Evolutionary conservation across 2,113 vertebrate genomes (phyloP).

Genomic region (Deroptyus accipitrinus): DNA sequence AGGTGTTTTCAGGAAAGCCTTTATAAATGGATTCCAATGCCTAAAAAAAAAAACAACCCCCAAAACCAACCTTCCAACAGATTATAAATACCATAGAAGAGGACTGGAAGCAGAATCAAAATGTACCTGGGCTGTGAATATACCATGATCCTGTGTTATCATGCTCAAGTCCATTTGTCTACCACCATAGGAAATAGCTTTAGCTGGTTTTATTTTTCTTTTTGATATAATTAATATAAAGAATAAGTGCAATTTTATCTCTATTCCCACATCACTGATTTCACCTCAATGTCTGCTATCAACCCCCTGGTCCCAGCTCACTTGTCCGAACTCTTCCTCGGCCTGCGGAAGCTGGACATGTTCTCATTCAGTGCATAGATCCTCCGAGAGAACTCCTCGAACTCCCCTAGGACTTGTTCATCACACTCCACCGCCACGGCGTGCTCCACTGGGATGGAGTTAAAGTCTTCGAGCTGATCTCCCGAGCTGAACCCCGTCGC

Average conservation of each 20-base stretch:
- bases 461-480: conserved; percentile 86
- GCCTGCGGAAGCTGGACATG: conserved; percentile 91
- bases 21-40: conserved; percentile 16
- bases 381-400: conserved; percentile 95
- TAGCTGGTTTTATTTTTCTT: not conserved
- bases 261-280: not conserved
- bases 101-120: conserved; percentile 46
- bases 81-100: conserved; percentile 38
- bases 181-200: conserved; percentile 66
- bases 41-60: not conserved
- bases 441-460: conserved; percentile 91
- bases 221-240: conserved; percentile 77
- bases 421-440: conserved; percentile 95
- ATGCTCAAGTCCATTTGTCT: conserved; percentile 29
- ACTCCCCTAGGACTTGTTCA: conserved; percentile 95
- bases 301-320: conserved; percentile 57
- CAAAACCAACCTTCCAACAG: not conserved
- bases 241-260: conserved; percentile 83
- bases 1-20: conserved; percentile 41
- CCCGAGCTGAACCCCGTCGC: conserved; percentile 80
- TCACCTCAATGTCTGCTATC: not conserved
- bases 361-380: conserved; percentile 96
- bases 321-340: conserved; percentile 93
- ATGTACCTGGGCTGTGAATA: conserved; percentile 52
- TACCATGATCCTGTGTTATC: conserved; percentile 34